These are phyloP conservation scores for Ormyrus rosae DNA, from an alignment of 2,888 invertebrate genomes.

Conservation along the genomic window DNA sequence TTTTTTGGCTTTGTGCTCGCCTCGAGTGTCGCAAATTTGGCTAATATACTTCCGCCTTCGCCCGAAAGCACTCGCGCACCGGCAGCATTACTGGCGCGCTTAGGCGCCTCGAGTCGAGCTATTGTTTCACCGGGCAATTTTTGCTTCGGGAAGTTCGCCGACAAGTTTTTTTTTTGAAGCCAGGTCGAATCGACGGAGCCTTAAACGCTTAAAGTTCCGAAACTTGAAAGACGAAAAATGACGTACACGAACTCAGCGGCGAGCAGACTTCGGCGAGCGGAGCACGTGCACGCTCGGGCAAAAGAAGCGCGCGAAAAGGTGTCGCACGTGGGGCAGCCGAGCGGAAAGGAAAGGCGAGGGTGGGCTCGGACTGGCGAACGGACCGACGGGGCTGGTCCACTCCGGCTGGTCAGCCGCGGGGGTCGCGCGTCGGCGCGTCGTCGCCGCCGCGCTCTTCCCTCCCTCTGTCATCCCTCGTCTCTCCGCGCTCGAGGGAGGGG, in stretches of 20 bases:
- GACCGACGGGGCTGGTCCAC: not conserved
- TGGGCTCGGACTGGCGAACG: not conserved
- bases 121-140: conserved; percentile 48
- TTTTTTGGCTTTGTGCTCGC: conserved; percentile 4
- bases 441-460: not conserved
- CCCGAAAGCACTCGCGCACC: conserved; percentile 23
- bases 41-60: conserved; percentile 50
- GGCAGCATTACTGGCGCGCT: conserved; percentile 8
- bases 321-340: too few relatives aligned
- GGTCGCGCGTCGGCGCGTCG: conserved; percentile 27
- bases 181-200: too few relatives aligned
- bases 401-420: conserved; percentile 20
- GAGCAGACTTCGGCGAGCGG: too few relatives aligned
- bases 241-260: too few relatives aligned
- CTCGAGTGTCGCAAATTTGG: conserved; percentile 51
- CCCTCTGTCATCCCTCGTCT: conserved; percentile 37
- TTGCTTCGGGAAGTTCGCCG: conserved; percentile 15
- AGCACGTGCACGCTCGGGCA: too few relatives aligned
- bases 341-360: not conserved
- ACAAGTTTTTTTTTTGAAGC: not conserved
- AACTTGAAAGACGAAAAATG: too few relatives aligned
- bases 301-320: too few relatives aligned
- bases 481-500: not conserved
- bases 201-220: too few relatives aligned
- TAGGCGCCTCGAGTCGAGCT: conserved; percentile 3